Percentiles rank a stretch among this genome's conserved stretches.
phyloP scores from a whole-genome alignment of 2,113 vertebrate genomes.

The Amblyopsis rosae region DNA sequence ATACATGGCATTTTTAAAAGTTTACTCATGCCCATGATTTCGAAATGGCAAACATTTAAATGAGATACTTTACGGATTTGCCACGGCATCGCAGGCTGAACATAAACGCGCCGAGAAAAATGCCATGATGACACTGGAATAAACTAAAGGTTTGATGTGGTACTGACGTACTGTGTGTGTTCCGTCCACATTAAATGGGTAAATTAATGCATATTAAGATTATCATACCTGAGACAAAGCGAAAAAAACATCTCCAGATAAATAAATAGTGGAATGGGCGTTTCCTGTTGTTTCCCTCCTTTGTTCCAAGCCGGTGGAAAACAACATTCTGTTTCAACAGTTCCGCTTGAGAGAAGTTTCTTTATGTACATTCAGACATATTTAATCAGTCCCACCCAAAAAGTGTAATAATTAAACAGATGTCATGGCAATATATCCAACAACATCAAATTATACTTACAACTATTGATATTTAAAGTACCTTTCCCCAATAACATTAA shows the following conservation, averaged over 20 bases:
- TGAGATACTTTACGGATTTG: constrained; percentile 29
- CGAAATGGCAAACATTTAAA: constrained; percentile 13
- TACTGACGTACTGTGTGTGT: too few species aligned
- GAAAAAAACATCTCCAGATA: not conserved
- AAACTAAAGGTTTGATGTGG: too few species aligned
- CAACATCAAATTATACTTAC: too few species aligned
- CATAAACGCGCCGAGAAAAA: not conserved
- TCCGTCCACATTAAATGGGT: too few species aligned
- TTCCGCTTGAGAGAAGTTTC: not conserved
- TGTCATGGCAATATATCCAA: too few species aligned
- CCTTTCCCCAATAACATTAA: not conserved
- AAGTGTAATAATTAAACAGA: not conserved
- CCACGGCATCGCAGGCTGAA: not conserved
- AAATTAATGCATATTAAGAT: not conserved
- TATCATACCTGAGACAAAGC: not conserved
- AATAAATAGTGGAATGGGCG: not conserved
- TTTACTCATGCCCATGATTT: constrained; percentile 32
- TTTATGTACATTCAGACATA: not conserved
- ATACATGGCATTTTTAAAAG: constrained; percentile 9
- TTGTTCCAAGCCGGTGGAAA: not conserved
- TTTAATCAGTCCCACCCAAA: not conserved
- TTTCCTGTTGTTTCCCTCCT: not conserved
- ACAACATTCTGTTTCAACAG: not conserved
- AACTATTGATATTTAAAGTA: not conserved
- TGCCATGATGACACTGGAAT: not conserved